Base-by-base conservation (phyloP, 2,888 invertebrate genomes). In the Halocaridina rubra region DNA sequence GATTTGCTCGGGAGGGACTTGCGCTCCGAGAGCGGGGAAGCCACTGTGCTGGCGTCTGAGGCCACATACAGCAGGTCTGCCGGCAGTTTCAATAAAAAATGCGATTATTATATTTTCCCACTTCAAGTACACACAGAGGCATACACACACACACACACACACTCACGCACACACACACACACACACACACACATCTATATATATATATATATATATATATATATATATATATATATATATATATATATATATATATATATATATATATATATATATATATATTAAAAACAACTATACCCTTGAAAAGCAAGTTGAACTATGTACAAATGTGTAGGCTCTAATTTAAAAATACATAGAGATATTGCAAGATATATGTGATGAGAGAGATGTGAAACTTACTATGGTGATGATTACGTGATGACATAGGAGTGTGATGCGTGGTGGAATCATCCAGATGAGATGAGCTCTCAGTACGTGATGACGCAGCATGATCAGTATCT, bases 21-120 rank as follows among this genome's bases (percentile, higher is more conserved):
- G 64, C 88, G 67, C 80, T 88, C 85, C 22, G 76, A 80, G 29
- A 76, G 80, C n/a, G 88, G 88, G 10, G 88, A 88, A 67, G 85
- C 79, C 22, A 86, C 78, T 29, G 88, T 88, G 84, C 85, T 85
- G 59, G 88, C 82, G 76, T 88, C 88, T 39, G 88, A 88, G 19
- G 88, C 84, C 30, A 88, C 82, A 64, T 88, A 88, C 67, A 88
- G 74, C 76, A 88, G 80, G 75, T 88, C 88, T 88, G 82, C 82
- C 82, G 77, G 77, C 76, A 77, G 71, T 46, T 67, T 69, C 13
- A 29, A 32, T 19, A 69, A 69, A 69, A 30, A 29, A 19, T 19
- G 19, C 27, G 29, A 32, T 30, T 69, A 69, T 69, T 69, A 69
- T 30, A 32, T 19, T 53, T 19, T 53, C 53, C 16, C 53, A 53